Evolutionary conservation across 2,888 invertebrate species (phyloP).

Genomic region (Panopea generosa): DNA sequence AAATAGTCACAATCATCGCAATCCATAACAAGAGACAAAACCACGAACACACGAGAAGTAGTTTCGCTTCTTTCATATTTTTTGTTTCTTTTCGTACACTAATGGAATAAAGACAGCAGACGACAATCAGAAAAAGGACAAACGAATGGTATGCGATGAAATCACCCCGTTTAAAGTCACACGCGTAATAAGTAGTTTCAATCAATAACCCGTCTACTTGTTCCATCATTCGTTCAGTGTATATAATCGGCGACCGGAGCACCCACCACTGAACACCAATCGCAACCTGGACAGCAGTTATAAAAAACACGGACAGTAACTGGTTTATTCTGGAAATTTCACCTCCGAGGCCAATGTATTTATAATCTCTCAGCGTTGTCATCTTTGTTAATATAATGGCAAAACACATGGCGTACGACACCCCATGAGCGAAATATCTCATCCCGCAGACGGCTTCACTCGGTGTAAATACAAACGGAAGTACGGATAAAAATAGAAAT

Average conservation of each 20-base stretch:
- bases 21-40: slow-evolving; percentile 91
- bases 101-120: slow-evolving; percentile 93
- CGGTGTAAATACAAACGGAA: slow-evolving; percentile 85
- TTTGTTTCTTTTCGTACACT: slow-evolving; percentile 94
- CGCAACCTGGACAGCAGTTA: slow-evolving; percentile 90
- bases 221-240: slow-evolving; percentile 52
- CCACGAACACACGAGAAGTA: slow-evolving; percentile 94
- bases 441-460: slow-evolving; percentile 84
- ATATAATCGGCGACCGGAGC: slow-evolving; percentile 71
- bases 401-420: slow-evolving; percentile 91
- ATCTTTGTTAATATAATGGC: slow-evolving; percentile 96
- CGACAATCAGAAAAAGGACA: slow-evolving; percentile 92
- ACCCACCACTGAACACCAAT: slow-evolving; percentile 84
- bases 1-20: slow-evolving; percentile 88
- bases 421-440: slow-evolving; percentile 84
- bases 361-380: slow-evolving; percentile 95
- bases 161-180: slow-evolving; percentile 69
- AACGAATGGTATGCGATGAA: slow-evolving; percentile 91
- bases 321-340: slow-evolving; percentile 91
- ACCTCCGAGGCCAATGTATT: slow-evolving; percentile 92
- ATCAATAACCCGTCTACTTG: slow-evolving; percentile 38
- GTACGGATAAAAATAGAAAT: slow-evolving; percentile 83
- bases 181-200: slow-evolving; percentile 65
- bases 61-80: slow-evolving; percentile 96
- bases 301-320: slow-evolving; percentile 93